A percentile compares a stretch with the other conserved stretches of the same genome.
phyloP scores from a whole-genome alignment of 2,113 vertebrate genomes.

The Macrotis lagotis region DNA sequence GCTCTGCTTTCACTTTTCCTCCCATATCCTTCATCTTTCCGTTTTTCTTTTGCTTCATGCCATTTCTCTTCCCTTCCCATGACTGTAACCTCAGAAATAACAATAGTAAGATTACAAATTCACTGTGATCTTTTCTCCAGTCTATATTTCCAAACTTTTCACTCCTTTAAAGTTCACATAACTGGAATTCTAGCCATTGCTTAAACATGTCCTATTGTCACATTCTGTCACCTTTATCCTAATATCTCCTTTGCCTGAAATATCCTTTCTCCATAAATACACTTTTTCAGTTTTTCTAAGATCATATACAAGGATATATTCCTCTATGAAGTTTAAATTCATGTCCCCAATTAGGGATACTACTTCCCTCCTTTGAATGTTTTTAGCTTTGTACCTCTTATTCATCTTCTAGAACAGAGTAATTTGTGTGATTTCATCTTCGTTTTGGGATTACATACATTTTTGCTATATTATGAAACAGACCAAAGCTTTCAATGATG shows the following conservation, averaged over 20 bases:
- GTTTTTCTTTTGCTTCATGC: too few relatives aligned
- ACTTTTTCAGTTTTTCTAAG: not conserved
- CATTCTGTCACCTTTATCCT: not conserved
- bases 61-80: too few relatives aligned
- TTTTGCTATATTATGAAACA: too few relatives aligned
- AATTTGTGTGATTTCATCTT: not conserved
- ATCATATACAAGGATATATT: not conserved
- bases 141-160: too few relatives aligned
- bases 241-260: not conserved
- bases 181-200: not conserved
- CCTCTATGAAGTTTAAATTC: not conserved
- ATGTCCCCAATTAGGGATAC: not conserved
- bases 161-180: not conserved
- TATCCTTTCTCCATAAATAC: not conserved
- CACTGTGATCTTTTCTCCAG: too few relatives aligned
- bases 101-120: too few relatives aligned
- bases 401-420: not conserved
- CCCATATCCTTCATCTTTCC: too few relatives aligned
- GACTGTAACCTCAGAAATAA: too few relatives aligned
- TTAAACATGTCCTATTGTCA: not conserved
- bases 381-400: not conserved
- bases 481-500: too few relatives aligned
- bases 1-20: too few relatives aligned
- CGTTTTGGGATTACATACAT: too few relatives aligned
- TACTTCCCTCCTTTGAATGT: not conserved